These are phyloP conservation scores for Coenonympha arcania DNA, from an alignment of 2,888 invertebrate species.

Conservation along the genomic window DNA sequence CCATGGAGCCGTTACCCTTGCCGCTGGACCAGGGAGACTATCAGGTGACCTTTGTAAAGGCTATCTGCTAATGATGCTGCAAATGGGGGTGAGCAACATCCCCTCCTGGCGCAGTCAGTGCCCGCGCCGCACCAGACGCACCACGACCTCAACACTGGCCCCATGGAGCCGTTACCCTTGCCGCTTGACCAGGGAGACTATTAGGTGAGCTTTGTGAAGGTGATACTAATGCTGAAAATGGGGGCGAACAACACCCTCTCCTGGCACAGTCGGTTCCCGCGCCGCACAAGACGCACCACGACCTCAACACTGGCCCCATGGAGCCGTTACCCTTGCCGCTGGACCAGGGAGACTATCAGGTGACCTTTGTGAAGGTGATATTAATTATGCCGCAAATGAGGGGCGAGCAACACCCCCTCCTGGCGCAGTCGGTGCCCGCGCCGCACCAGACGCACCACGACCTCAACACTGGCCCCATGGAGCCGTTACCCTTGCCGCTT, in stretches of 20 bases:
- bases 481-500: too few species aligned
- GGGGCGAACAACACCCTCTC: conserved; percentile 64
- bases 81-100: background rate
- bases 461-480: too few species aligned
- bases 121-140: too few species aligned
- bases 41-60: conserved; percentile 39
- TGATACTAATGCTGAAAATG: conserved; percentile 79
- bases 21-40: conserved; percentile 47
- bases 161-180: too few species aligned
- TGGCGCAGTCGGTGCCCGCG: too few species aligned
- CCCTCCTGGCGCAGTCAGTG: background rate
- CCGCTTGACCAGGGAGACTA: too few species aligned
- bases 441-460: too few species aligned
- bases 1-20: conserved; percentile 50
- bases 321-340: conserved; percentile 50
- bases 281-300: conserved; percentile 28
- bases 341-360: conserved; percentile 53
- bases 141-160: too few species aligned
- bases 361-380: conserved; percentile 22
- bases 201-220: too few species aligned
- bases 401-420: background rate
- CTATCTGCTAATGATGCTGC: background rate
- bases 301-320: conserved; percentile 39
- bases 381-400: background rate
- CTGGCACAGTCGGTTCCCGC: conserved; percentile 32